phyloP scores from a whole-genome alignment of 1,140 invertebrate species.

The Lepidurus packardi region DNA sequence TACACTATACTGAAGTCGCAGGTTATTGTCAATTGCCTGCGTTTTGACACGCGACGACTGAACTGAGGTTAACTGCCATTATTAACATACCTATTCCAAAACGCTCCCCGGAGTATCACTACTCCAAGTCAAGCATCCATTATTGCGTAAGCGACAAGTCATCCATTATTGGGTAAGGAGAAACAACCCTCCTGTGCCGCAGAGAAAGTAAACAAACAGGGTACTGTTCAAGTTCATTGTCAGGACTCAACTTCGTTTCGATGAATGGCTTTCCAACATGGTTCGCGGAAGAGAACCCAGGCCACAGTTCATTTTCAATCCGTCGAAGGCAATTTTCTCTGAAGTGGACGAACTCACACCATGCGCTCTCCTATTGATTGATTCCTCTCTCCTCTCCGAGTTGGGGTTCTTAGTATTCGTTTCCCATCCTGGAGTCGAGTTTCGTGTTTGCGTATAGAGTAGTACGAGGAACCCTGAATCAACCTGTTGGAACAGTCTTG shows the following conservation, averaged over 20 bases:
- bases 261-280: no score
- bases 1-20: background rate
- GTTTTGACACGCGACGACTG: background rate
- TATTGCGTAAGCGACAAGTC: no score
- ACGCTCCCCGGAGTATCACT: no score
- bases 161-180: no score
- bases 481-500: conserved; percentile 17
- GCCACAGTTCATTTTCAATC: background rate
- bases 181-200: no score
- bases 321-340: background rate
- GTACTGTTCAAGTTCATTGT: no score
- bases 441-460: background rate
- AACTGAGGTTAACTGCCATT: background rate
- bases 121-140: no score
- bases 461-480: background rate
- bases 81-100: no score
- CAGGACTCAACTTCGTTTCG: no score
- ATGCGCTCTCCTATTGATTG: conserved; percentile 21
- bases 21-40: background rate
- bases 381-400: background rate
- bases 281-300: background rate
- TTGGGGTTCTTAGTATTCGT: background rate
- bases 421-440: background rate
- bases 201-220: no score
- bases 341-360: conserved; percentile 16